Conservation (phyloP, 2,113 vertebrate species). For the Labeo catla region DNA sequence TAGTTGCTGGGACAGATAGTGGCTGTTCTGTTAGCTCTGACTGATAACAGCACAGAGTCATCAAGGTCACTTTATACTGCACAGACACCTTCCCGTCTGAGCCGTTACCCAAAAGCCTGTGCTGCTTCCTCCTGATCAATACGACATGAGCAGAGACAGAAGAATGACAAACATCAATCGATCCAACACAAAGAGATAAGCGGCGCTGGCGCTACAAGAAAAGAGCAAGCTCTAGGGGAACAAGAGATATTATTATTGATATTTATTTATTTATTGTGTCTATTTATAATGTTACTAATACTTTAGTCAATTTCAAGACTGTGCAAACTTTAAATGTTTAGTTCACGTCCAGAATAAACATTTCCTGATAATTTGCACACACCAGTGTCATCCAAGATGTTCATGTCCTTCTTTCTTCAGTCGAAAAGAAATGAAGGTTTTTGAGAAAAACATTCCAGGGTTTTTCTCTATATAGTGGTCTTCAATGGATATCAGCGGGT, state of each 20-base stretch:
- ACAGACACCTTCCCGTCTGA: not conserved
- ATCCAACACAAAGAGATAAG: not conserved
- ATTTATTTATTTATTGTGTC: too few species aligned
- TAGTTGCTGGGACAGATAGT: not conserved
- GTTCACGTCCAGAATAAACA: too few species aligned
- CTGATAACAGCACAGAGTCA: not conserved
- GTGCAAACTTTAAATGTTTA: too few species aligned
- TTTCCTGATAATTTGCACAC: too few species aligned
- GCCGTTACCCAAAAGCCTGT: slow-evolving; percentile 33
- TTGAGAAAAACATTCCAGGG: too few species aligned
- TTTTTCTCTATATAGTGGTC: too few species aligned
- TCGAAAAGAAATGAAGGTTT: too few species aligned
- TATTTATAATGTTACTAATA: too few species aligned
- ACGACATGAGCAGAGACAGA: not conserved
- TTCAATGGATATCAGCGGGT: too few species aligned
- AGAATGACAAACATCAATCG: not conserved
- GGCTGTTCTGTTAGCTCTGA: not conserved
- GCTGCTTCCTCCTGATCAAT: slow-evolving; percentile 7
- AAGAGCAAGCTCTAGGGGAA: not conserved
- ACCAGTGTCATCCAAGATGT: too few species aligned
- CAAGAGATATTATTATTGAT: not conserved
- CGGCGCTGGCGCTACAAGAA: not conserved
- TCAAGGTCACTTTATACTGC: slow-evolving; percentile 3
- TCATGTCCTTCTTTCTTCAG: too few species aligned
- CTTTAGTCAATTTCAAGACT: too few species aligned